phyloP scores from a whole-genome alignment of 2,113 vertebrate genomes.

The Oryzias curvinotus region DNA sequence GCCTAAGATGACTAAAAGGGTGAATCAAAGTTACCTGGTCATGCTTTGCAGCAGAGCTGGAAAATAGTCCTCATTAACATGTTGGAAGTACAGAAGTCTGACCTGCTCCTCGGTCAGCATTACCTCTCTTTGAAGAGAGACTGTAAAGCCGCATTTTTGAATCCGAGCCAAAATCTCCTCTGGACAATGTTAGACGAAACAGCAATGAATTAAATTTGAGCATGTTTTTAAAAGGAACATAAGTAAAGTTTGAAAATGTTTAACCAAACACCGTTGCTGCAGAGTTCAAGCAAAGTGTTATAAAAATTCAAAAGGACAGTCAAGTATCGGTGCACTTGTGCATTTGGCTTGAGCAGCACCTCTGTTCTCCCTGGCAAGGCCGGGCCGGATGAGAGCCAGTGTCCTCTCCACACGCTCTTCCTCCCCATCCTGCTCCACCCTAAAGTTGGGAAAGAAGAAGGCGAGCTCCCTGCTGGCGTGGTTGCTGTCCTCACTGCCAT shows the following conservation, averaged over 20 bases:
- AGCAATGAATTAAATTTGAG: background rate
- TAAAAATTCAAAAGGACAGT: too few relatives aligned
- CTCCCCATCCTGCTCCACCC: slow-evolving; percentile 62
- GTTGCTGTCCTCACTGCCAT: slow-evolving; percentile 79
- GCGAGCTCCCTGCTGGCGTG: slow-evolving; percentile 83
- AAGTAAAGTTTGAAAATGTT: slow-evolving; percentile 1
- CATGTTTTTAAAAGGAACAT: background rate
- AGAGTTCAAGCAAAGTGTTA: slow-evolving; percentile 3
- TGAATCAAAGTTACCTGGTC: slow-evolving; percentile 66
- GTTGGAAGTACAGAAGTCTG: slow-evolving; percentile 75
- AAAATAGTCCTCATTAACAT: slow-evolving; percentile 69
- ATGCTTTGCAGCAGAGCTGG: slow-evolving; percentile 65
- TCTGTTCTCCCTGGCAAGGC: slow-evolving; percentile 74
- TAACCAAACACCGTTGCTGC: slow-evolving; percentile 3
- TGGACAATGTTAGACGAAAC: slow-evolving; percentile 39
- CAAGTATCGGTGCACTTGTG: slow-evolving; percentile 25
- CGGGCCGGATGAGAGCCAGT: slow-evolving; percentile 77
- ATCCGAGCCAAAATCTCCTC: slow-evolving; percentile 76
- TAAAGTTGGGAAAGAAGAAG: slow-evolving; percentile 84
- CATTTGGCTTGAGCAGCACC: slow-evolving; percentile 70
- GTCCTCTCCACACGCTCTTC: slow-evolving; percentile 75
- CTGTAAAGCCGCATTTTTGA: slow-evolving; percentile 70
- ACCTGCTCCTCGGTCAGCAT: slow-evolving; percentile 76
- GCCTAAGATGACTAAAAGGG: background rate
- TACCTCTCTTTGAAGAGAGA: slow-evolving; percentile 75